Base-by-base conservation (phyloP, 2,888 invertebrate species). In the Drosophila quinaria region DNA sequence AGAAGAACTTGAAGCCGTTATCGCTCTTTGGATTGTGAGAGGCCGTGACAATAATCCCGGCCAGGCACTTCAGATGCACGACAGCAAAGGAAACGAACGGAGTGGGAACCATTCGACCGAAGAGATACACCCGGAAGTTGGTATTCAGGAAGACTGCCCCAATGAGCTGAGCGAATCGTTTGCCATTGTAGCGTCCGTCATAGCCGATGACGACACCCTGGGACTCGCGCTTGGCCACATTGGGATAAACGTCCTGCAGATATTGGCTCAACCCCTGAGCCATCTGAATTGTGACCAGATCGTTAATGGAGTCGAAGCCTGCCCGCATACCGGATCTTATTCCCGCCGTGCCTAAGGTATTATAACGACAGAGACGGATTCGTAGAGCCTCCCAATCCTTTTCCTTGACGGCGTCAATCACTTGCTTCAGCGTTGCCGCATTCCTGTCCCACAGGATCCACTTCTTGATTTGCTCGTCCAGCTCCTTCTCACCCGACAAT, bases 1-100 rank as follows among this genome's bases (percentile, higher is more conserved):
- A 98, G 91, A 98, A 99, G 2, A 98, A 98, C 94, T 99, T 99
- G 90, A 98, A 99, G 0, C 98, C 98, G 91, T 99, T 98, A 90
- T 98, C 98, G 17, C 97, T 96, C 91, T 97, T 98, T 0, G 98
- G 98, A 93, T 98, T 98, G 90, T 98, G 98, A 0, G 98, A 98
- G 0, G 98, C 98, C 0, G 98, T 98, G 4, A 98, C 95, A 96
- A 98, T 97, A 3, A 99, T 94, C 0, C 98, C 98, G 41, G 96
- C 97, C 0, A 95, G 95, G 63, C 97, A 96, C 19, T 95, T 95
- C 68, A 95, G 95, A 68, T 95, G 94, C 3, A 94, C 93, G 0
- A 98, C 96, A 0, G 96, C 95, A 92, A 97, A 99, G 0, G 99
- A 96, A 22, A 99, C 96, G 87, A 98, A 97, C 0, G 99, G 99